Conservation (phyloP, 1,140 invertebrate species). For the Lanistes nyassanus region DNA sequence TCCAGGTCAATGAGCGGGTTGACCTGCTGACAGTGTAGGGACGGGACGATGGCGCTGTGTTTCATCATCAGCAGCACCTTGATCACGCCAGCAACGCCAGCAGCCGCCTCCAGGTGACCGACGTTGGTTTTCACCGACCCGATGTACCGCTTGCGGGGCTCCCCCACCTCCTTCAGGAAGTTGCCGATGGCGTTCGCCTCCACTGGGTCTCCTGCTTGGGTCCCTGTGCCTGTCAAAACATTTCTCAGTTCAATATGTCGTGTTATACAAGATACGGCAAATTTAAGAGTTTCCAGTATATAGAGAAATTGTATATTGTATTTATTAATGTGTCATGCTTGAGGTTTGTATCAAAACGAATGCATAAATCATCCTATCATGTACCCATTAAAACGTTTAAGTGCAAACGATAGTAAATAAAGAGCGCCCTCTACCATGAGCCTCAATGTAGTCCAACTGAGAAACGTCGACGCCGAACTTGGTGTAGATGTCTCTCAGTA, state of each 20-base stretch:
- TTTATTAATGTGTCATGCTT: no score
- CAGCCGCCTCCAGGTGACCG: slow-evolving; percentile 43
- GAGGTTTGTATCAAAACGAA: no score
- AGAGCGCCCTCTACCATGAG: slow-evolving; percentile 28
- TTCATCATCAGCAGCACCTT: slow-evolving; percentile 57
- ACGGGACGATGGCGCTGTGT: slow-evolving; percentile 46
- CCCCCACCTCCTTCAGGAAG: slow-evolving; percentile 24
- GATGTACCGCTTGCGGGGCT: slow-evolving; percentile 32
- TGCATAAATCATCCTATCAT: not conserved
- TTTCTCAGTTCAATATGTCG: no score
- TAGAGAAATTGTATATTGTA: no score
- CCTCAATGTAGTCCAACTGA: slow-evolving; percentile 39
- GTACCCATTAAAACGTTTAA: not conserved
- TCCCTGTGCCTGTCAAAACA: slow-evolving; percentile 40
- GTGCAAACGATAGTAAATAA: not conserved
- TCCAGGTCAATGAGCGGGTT: slow-evolving; percentile 47
- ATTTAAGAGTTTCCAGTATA: no score
- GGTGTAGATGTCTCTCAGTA: slow-evolving; percentile 27
- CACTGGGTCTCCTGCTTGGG: slow-evolving; percentile 43
- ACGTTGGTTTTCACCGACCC: slow-evolving; percentile 61
- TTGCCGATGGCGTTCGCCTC: slow-evolving; percentile 40
- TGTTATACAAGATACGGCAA: no score
- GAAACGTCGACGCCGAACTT: slow-evolving; percentile 23
- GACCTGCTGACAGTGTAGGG: slow-evolving; percentile 37
- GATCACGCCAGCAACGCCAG: slow-evolving; percentile 25